Base-by-base conservation (phyloP, 2,797 vertebrate genomes). In the Perodicticus potto region DNA sequence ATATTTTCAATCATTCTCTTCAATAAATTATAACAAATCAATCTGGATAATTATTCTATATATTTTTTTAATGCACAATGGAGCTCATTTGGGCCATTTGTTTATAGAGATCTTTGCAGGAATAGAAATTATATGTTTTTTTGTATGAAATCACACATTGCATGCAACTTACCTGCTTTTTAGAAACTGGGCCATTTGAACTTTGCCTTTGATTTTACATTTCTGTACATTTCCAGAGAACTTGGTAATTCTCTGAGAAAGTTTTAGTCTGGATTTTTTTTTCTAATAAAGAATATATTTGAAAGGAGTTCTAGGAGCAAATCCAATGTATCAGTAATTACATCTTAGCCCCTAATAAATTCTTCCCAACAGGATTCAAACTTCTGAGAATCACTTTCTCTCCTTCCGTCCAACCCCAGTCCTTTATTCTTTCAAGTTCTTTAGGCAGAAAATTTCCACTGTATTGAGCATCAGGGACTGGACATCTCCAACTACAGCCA, bases 1-100 rank as follows among this genome's bases (percentile, higher is more conserved):
- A 59, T 77, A 81, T 85, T 97, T 94, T 88, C 23, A 89, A 27
- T 25, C 95, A 25, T 72, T 84, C 10, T 92, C 27, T 87, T 69
- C 89, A 86, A 86, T 19, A 70, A 10, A 74, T 29, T 72, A 73
- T 96, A 96, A 96, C 59, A 93, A 96, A 87, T 72, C 43, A 92
- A 55, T 87, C 67, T 96, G 96, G 93, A 97, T 57, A 94, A 90
- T 91, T 92, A 80, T 43, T 20, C 91, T 83, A 25, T 63, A n/a
- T 92, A 72, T 95, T 86, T 11, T 11, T 83, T 97, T 97, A 29
- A 95, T 0, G 0, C 13, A 83, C 4, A 88, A 55, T 74, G 7
- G 27, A 74, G 96, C 70, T 95, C 86, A 13, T 90, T 86, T 95
- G 43, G 59, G 95, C 85, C 37, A 89, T 85, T 83, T 73, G 78